These are phyloP conservation scores for Pristionchus mayeri DNA, from an alignment of 2,888 invertebrate genomes.

Conservation along the genomic window DNA sequence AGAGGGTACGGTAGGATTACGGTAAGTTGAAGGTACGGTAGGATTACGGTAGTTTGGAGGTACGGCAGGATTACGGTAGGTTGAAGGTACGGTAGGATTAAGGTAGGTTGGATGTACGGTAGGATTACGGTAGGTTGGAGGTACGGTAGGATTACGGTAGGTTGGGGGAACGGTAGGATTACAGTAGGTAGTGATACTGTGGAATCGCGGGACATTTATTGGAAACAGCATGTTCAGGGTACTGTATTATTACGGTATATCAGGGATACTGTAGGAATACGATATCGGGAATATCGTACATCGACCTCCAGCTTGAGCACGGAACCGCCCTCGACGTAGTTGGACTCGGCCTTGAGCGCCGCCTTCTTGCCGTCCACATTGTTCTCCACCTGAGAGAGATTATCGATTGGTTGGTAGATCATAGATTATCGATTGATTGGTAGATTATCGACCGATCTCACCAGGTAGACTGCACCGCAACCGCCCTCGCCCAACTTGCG, in stretches of 20 bases:
- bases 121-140: no score
- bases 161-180: neutral
- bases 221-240: no score
- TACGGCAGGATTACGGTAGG: no score
- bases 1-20: neutral
- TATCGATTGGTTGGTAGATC: neutral
- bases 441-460: neutral
- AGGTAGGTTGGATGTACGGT: no score
- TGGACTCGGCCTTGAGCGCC: slow-evolving; percentile 46
- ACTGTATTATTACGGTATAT: no score
- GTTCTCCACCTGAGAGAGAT: neutral
- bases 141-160: no score
- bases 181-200: neutral
- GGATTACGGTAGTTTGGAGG: no score
- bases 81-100: no score
- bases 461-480: slow-evolving; percentile 46
- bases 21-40: neutral
- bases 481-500: slow-evolving; percentile 48
- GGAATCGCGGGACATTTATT: neutral
- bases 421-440: neutral
- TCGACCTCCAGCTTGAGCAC: slow-evolving; percentile 41
- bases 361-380: neutral
- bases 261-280: neutral
- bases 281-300: neutral
- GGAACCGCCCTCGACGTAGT: slow-evolving; percentile 44